Evolutionary conservation across 2,888 invertebrate genomes (phyloP), one percentile per base, ranked within the genome.

Genomic region (Agrochola macilenta): DNA sequence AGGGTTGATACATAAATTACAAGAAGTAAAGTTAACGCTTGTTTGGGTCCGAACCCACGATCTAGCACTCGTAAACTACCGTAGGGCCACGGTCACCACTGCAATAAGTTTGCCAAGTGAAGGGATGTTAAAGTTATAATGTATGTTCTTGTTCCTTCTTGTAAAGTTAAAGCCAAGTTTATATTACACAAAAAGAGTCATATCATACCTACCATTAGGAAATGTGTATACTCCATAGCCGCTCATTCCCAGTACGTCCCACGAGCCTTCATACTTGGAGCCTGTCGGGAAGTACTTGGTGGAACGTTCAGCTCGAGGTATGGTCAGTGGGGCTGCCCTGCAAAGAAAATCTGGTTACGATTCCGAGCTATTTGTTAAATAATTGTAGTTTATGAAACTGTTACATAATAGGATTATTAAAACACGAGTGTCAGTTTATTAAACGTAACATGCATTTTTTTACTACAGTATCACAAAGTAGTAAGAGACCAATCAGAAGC

Each of bases 231-330:
- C 93, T 54, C 98, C 98, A 69, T 91, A 92, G 43, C 98, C 98
- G 49, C 97, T 95, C 97, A 98, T 97, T 58, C 97, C 97, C 0
- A 97, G 89, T 2, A 94, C 91, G 88, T 97, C 96, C 97, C 97
- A 97, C 14, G 96, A 94, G 66, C 98, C 98, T 61, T 94, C 93
- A 86, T 97, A 98, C 35, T 90, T 91, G 76, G 97, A 97, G 3
- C 97, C 97, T 0, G 97, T 97, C 20, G 96, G 93, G 83, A 97
- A 97, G 75, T 85, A 83, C 88, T 96, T 95, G 58, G 81, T 71
- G 12, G 94, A 92, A 1, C 95, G 93, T 17, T 81, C 84, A 52
- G 91, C 93, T 12, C 93, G 90, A 0, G 96, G 95, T 52, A 96
- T 95, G 70, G 95, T 93, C 73, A 95, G 69, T 0, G 93, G 88